phyloP scores from a whole-genome alignment of 2,888 invertebrate species.

The Melanotus villosus region DNA sequence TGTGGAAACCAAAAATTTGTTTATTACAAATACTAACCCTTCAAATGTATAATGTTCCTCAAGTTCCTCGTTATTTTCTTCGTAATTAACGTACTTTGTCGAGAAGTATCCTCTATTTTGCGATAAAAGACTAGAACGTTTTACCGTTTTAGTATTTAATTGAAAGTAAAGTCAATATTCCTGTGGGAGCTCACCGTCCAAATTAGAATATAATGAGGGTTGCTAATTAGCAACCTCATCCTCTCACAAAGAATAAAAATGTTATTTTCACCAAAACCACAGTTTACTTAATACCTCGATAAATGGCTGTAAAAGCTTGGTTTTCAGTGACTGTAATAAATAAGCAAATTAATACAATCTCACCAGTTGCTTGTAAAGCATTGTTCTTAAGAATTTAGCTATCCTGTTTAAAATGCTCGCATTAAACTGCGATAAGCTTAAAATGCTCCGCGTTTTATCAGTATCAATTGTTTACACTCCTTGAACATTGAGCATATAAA shows the following conservation, averaged over 20 bases:
- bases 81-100: neutral
- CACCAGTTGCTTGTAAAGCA: conserved; percentile 11
- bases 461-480: conserved; percentile 35
- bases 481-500: conserved; percentile 37
- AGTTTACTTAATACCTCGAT: neutral
- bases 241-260: neutral
- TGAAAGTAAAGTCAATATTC: conserved; percentile 1
- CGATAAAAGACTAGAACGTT: neutral
- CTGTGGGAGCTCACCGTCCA: neutral
- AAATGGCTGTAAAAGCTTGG: neutral
- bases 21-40: neutral
- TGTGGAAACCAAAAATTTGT: no score
- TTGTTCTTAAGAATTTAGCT: neutral
- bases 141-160: conserved; percentile 8
- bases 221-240: neutral
- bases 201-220: conserved; percentile 18
- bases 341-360: neutral
- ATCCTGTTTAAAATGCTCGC: conserved; percentile 2
- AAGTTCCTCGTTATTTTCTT: neutral
- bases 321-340: neutral
- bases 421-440: neutral
- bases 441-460: conserved; percentile 29
- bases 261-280: neutral
- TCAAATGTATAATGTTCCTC: neutral
- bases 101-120: neutral